phyloP scores from a whole-genome alignment of 2,113 vertebrate species.

The Bambusicola thoracicus region DNA sequence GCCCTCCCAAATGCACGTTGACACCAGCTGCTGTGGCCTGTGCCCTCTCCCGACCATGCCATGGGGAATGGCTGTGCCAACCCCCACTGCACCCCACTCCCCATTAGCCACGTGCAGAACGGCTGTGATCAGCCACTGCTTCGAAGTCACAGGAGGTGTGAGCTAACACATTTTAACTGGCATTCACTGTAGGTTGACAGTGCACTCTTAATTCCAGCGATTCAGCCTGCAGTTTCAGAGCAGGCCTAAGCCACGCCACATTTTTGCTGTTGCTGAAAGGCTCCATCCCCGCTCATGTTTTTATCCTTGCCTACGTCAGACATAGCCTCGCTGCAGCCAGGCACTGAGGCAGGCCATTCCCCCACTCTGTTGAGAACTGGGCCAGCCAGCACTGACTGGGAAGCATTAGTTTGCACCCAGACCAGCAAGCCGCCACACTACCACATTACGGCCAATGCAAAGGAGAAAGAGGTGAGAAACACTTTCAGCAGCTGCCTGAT shows the following conservation, averaged over 20 bases:
- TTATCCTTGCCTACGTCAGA: constrained; percentile 10
- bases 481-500: constrained; percentile 4
- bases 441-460: neutral
- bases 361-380: neutral
- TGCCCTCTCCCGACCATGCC: neutral
- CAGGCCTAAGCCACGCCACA: neutral
- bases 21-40: neutral
- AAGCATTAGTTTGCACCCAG: constrained; percentile 7
- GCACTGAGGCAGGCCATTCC: neutral
- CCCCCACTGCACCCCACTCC: neutral
- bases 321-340: neutral
- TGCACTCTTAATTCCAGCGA: constrained; percentile 28
- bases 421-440: constrained; percentile 15
- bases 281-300: constrained; percentile 44
- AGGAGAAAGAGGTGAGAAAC: constrained; percentile 22
- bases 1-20: rapidly evolving
- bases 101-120: neutral
- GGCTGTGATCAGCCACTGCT: neutral
- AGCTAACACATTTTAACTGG: constrained; percentile 36
- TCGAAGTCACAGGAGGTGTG: neutral
- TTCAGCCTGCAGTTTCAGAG: constrained; percentile 52
- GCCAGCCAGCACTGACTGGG: neutral
- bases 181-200: constrained; percentile 35
- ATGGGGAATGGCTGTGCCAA: neutral
- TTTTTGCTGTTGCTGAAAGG: constrained; percentile 41